Evolutionary conservation across 2,888 invertebrate species (phyloP).

Genomic region (Torymus texanus): DNA sequence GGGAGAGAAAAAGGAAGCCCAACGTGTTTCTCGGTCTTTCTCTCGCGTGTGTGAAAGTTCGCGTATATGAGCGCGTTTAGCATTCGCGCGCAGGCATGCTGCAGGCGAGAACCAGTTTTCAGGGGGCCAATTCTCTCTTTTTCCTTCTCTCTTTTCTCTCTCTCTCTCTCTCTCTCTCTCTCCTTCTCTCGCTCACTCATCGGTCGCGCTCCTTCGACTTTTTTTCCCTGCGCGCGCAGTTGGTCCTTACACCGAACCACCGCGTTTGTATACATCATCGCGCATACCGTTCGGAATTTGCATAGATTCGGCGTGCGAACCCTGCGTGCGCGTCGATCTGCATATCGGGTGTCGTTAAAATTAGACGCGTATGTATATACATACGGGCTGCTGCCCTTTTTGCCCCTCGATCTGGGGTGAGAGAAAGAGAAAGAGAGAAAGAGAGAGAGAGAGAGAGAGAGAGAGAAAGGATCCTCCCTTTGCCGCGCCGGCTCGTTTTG

Average conservation of each 20-base stretch:
- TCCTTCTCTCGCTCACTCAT: constrained; percentile 2
- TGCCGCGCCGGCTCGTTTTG: constrained; percentile 51
- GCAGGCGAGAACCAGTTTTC: constrained; percentile 61
- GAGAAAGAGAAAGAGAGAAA: constrained; percentile 31
- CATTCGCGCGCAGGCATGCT: constrained; percentile 50
- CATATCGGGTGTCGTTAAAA: constrained; percentile 74
- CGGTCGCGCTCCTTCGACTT: constrained; percentile 38
- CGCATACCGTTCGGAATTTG: constrained; percentile 65
- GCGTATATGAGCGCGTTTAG: constrained; percentile 47
- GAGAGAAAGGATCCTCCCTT: constrained; percentile 62
- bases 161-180: constrained; percentile 13
- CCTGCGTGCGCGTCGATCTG: constrained; percentile 66
- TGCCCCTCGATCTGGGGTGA: constrained; percentile 51
- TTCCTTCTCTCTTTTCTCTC: constrained; percentile 35
- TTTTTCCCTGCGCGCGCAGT: constrained; percentile 56
- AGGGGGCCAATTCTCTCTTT: constrained; percentile 59
- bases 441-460: constrained; percentile 36
- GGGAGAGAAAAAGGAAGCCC: constrained; percentile 57
- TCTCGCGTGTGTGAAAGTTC: not conserved
- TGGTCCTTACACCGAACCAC: constrained; percentile 48
- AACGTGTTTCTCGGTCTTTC: constrained; percentile 48
- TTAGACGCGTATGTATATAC: constrained; percentile 66
- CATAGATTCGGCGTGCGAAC: constrained; percentile 68
- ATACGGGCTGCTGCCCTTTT: constrained; percentile 43
- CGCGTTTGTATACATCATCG: constrained; percentile 57